Conservation (phyloP, 2,888 invertebrate species). For the Bombyx huttoni region DNA sequence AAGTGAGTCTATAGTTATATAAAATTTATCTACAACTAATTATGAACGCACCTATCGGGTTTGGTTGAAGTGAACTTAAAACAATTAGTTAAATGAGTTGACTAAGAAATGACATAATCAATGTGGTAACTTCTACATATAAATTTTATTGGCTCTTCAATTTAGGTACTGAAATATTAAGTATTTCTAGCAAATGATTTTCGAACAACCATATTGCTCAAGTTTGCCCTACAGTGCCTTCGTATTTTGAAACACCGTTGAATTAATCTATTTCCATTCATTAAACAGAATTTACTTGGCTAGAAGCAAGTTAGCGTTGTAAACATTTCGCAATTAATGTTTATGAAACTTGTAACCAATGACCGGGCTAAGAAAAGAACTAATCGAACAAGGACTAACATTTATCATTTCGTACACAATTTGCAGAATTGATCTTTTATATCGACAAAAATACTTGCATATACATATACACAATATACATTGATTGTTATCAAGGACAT, state of each 20-base stretch:
- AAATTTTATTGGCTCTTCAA: neutral
- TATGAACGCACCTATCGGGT: slow-evolving; percentile 18
- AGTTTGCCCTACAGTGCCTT: neutral
- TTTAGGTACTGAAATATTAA: neutral
- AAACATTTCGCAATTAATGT: neutral
- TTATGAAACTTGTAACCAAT: neutral
- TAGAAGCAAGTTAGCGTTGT: neutral
- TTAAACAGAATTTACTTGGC: neutral
- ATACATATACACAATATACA: neutral
- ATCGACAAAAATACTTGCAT: neutral
- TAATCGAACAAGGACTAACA: neutral
- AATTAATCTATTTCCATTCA: neutral
- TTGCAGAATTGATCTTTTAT: neutral
- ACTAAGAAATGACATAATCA: slow-evolving; percentile 21
- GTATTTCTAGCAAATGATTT: neutral
- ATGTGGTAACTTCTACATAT: slow-evolving; percentile 3
- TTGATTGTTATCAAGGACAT: neutral
- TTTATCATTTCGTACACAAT: neutral
- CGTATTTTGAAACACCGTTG: neutral
- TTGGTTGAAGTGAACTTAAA: slow-evolving; percentile 17
- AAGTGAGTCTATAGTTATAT: slow-evolving; percentile 74
- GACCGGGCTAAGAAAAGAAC: neutral
- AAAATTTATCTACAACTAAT: slow-evolving; percentile 20
- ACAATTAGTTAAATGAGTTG: slow-evolving; percentile 22
- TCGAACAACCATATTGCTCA: neutral